Percentiles rank a stretch among this genome's conserved stretches.
phyloP scores from a whole-genome alignment of 2,888 invertebrate genomes.

The Amphipyra tragopoginis region DNA sequence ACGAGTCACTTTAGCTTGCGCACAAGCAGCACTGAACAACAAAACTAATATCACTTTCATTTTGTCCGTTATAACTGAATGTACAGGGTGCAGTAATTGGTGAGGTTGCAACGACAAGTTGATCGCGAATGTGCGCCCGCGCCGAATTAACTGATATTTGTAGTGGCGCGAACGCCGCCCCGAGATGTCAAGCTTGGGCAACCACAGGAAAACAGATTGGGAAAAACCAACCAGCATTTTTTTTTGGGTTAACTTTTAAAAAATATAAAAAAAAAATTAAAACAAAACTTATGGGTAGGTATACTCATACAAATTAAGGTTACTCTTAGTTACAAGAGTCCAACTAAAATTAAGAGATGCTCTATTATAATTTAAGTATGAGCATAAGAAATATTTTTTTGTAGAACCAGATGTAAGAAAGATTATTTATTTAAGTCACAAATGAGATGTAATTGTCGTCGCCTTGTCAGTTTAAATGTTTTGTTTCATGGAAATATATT shows the following conservation, averaged over 20 bases:
- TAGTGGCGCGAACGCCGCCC: conserved; percentile 71
- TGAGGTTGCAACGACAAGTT: conserved; percentile 66
- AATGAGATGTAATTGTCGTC: too few species aligned
- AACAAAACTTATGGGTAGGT: too few species aligned
- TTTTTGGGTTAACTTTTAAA: neutral
- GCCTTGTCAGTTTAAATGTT: too few species aligned
- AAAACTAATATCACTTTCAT: conserved; percentile 78
- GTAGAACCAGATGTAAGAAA: too few species aligned
- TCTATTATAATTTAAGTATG: too few species aligned
- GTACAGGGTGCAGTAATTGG: conserved; percentile 48
- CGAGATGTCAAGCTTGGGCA: conserved; percentile 57
- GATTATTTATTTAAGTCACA: too few species aligned
- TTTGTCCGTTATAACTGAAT: conserved; percentile 48
- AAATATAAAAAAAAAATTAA: neutral
- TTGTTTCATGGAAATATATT: too few species aligned
- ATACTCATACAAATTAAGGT: too few species aligned
- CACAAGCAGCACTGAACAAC: conserved; percentile 69
- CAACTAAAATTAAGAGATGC: too few species aligned
- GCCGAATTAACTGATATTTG: conserved; percentile 83
- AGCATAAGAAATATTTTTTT: too few species aligned
- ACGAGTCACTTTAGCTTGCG: conserved; percentile 80
- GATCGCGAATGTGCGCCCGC: conserved; percentile 77
- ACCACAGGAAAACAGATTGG: conserved; percentile 57
- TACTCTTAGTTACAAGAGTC: too few species aligned
- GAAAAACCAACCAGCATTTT: conserved; percentile 30